These are phyloP conservation scores for Zaprionus bogoriensis DNA, from an alignment of 2,888 invertebrate species.

Conservation along the genomic window DNA sequence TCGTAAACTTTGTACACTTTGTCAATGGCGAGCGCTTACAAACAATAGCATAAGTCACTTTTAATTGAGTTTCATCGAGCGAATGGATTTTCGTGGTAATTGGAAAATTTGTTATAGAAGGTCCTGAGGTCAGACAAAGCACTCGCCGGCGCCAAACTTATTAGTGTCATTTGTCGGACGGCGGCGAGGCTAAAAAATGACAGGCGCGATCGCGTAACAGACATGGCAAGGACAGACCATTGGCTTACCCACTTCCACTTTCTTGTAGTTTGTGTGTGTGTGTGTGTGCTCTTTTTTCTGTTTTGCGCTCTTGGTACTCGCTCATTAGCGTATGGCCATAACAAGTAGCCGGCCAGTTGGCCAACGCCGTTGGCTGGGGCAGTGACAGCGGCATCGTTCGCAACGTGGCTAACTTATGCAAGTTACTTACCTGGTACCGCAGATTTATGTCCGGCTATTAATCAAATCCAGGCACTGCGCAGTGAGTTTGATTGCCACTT, in stretches of 20 bases:
- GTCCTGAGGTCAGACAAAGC: neutral
- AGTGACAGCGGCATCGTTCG: slow-evolving; percentile 5
- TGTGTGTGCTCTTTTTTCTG: too few species aligned
- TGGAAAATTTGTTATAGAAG: slow-evolving; percentile 61
- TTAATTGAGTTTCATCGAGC: slow-evolving; percentile 73
- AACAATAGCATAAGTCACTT: slow-evolving; percentile 71
- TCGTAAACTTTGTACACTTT: neutral
- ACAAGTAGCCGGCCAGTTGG: slow-evolving; percentile 48
- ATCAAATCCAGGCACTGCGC: slow-evolving; percentile 50
- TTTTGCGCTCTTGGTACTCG: slow-evolving; percentile 3
- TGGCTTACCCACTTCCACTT: neutral
- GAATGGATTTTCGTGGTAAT: slow-evolving; percentile 61
- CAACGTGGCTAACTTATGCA: slow-evolving; percentile 60
- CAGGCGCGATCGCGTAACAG: slow-evolving; percentile 38
- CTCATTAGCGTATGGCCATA: slow-evolving; percentile 63
- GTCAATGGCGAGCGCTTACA: slow-evolving; percentile 19
- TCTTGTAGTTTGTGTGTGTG: neutral
- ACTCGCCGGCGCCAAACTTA: slow-evolving; percentile 43
- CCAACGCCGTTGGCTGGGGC: neutral
- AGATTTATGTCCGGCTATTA: slow-evolving; percentile 66
- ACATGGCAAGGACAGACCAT: slow-evolving; percentile 26
- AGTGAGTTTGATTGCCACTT: slow-evolving; percentile 58
- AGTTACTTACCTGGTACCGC: slow-evolving; percentile 67
- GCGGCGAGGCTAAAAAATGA: slow-evolving; percentile 39
- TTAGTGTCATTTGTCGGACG: slow-evolving; percentile 63